These are phyloP conservation scores for Dynastes hyllus DNA, from an alignment of 2,888 invertebrate species.

Conservation along the genomic window DNA sequence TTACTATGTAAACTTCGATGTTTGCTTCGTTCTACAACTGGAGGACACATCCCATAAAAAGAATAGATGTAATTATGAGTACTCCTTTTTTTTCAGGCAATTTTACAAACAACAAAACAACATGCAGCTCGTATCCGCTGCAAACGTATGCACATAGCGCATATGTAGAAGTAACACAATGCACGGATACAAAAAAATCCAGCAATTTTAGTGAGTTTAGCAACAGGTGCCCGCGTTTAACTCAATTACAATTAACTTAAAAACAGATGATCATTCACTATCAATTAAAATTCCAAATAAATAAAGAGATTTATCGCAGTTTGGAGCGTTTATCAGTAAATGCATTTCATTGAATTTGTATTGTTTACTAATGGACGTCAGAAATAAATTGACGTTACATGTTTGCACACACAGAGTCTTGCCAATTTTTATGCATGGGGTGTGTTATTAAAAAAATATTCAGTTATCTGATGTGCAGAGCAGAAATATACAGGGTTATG, in stretches of 20 bases:
- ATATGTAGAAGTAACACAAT: conserved; percentile 14
- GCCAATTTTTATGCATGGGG: neutral
- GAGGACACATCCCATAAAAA: too few species aligned
- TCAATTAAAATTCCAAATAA: conserved; percentile 42
- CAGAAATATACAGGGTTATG: too few species aligned
- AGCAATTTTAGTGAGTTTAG: conserved; percentile 27
- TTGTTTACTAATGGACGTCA: conserved; percentile 18
- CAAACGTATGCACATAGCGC: neutral
- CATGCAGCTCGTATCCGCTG: too few species aligned
- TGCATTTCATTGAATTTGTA: conserved; percentile 17
- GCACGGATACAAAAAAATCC: conserved; percentile 22
- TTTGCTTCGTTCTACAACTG: too few species aligned
- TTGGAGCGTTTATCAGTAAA: conserved; percentile 18
- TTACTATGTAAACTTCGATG: too few species aligned
- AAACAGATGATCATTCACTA: conserved; percentile 39
- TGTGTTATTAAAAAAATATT: neutral
- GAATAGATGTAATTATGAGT: too few species aligned
- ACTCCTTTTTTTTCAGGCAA: too few species aligned
- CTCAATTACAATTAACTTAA: conserved; percentile 41
- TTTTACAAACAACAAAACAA: too few species aligned
- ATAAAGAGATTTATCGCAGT: conserved; percentile 26
- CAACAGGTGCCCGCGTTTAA: conserved; percentile 40
- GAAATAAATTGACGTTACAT: conserved; percentile 19
- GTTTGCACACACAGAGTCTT: neutral
- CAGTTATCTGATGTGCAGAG: too few species aligned